Base-by-base conservation (phyloP, 2,113 vertebrate species). In the Pterocles gutturalis region DNA sequence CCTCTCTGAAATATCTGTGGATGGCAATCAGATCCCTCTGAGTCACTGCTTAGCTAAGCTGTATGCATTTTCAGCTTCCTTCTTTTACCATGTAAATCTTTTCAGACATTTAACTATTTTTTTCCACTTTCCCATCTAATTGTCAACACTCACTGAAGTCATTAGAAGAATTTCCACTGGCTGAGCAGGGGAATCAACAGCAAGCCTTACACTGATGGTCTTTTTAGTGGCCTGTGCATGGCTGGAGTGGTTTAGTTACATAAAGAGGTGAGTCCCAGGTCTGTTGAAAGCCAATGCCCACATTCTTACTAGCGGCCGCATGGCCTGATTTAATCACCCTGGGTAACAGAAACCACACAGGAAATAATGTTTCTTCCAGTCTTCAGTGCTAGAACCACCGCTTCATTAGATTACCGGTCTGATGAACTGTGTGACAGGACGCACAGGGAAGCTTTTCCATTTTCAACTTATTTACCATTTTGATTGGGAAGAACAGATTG, bases 11-110 rank as follows among this genome's bases (percentile, higher is more conserved):
- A 87, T 87, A 82, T 76, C 55, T 96, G 91, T 85, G 73, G 73
- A 83, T 87, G 41, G 95, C 91, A 97, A 97, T 97, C 97, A 97
- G 73, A 91, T 94, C 73, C 73, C 54, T 96, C 89, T 97, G 96
- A 97, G 94, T 97, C 96, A 97, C 75, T 95, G 94, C 94, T 95
- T 96, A 97, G 89, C 92, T 96, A 91, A 97, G 94, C 92, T 85
- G 10, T 66, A 76, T 46, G 73, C 81, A 69, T 95, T 96, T 89
- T 58, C n/a, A 89, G 65, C 38, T 89, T 87, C 36, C 0, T 92
- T 91, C 76, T 82, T 94, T 89, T 61, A 36, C 82, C 48, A 17
- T 46, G n/a, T 71, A 82, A 92, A 70, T 61, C 26, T 93, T 84
- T 87, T 75, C 73, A 89, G 72, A 36, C 45, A 62, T 64, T 97